phyloP scores from a whole-genome alignment of 2,113 vertebrate genomes.

The Thryonomys swinderianus region DNA sequence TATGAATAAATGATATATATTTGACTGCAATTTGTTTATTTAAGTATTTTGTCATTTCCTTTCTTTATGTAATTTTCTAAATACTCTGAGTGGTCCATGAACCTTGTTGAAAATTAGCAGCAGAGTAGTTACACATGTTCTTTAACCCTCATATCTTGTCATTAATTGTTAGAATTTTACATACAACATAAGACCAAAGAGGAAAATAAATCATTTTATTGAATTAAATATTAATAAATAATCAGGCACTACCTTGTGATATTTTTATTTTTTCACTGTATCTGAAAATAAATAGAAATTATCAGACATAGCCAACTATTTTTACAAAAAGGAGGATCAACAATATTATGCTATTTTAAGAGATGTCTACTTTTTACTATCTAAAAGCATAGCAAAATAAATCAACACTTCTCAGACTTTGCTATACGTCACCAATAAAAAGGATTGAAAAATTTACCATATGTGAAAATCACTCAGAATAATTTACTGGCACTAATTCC shows the following conservation, averaged over 20 bases:
- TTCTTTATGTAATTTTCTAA: not conserved
- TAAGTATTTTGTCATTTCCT: conserved; percentile 51
- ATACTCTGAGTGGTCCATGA: not conserved
- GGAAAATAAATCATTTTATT: not conserved
- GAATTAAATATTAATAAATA: conserved; percentile 23
- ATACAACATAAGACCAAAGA: conserved; percentile 21
- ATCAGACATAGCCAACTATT: not conserved
- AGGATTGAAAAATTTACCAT: not conserved
- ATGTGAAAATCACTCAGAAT: not conserved
- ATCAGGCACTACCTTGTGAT: not conserved
- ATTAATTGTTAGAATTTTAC: conserved; percentile 24
- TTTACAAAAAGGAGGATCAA: conserved; percentile 17
- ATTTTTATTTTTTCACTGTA: conserved; percentile 5
- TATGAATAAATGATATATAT: not conserved
- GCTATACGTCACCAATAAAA: not conserved
- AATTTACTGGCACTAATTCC: not conserved
- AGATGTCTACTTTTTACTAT: not conserved
- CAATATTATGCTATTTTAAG: not conserved
- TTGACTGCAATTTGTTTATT: conserved; percentile 26
- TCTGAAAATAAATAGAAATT: conserved; percentile 16
- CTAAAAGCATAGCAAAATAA: not conserved
- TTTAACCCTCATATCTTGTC: not conserved
- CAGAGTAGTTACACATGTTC: not conserved
- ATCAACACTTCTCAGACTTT: not conserved
- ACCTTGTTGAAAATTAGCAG: not conserved